These are phyloP conservation scores for Heliconius ismenius DNA, from an alignment of 2,888 invertebrate species.

Conservation along the genomic window DNA sequence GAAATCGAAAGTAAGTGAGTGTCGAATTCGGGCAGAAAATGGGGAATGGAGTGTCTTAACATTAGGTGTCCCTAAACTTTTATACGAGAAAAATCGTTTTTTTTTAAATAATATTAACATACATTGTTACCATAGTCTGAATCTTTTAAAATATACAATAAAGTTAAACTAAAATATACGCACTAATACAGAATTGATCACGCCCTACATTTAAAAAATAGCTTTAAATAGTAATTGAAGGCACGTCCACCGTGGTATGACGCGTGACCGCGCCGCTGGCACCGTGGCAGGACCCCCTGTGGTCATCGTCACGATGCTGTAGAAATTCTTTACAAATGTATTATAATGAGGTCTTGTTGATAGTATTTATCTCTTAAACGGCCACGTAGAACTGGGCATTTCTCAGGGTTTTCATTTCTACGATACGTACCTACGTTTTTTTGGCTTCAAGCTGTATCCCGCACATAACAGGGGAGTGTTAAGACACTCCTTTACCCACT, in stretches of 20 bases:
- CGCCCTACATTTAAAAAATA: background rate
- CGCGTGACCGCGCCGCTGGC: slow-evolving; percentile 1
- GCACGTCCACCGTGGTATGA: background rate
- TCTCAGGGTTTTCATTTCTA: too few relatives aligned
- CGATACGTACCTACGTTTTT: too few relatives aligned
- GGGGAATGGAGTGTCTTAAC: too few relatives aligned
- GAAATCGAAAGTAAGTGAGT: too few relatives aligned
- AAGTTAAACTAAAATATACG: background rate
- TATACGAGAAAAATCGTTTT: too few relatives aligned
- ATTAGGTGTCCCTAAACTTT: too few relatives aligned
- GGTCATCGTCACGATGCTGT: background rate
- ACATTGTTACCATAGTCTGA: background rate
- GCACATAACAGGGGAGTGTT: too few relatives aligned
- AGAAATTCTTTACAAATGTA: background rate
- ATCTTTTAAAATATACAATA: background rate
- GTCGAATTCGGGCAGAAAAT: too few relatives aligned
- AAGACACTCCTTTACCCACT: too few relatives aligned
- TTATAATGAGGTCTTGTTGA: background rate
- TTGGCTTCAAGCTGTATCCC: too few relatives aligned
- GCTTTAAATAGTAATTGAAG: background rate
- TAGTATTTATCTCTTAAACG: too few relatives aligned
- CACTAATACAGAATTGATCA: background rate
- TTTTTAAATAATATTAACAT: background rate
- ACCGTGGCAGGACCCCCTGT: background rate
- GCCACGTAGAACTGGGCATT: too few relatives aligned